phyloP scores from a whole-genome alignment of 2,113 vertebrate genomes.

The Terrapene triunguis region DNA sequence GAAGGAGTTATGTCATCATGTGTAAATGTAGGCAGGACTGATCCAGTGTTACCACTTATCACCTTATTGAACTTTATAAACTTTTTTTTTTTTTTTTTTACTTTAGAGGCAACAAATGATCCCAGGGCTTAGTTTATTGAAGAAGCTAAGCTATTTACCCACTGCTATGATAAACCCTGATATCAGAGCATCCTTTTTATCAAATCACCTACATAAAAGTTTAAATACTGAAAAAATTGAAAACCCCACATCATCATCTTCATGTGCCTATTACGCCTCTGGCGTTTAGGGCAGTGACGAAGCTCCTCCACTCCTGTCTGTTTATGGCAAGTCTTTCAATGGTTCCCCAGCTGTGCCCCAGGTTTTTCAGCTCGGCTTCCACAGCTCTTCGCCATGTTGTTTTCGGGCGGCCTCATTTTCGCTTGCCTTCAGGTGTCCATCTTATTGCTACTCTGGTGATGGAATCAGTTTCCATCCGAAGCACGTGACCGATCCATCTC shows the following conservation, averaged over 20 bases:
- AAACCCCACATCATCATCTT: neutral
- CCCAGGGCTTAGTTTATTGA: neutral
- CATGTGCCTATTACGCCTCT: too few relatives aligned
- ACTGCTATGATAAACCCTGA: neutral
- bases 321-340: too few relatives aligned
- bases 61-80: neutral
- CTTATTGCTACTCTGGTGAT: too few relatives aligned
- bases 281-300: too few relatives aligned
- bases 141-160: neutral
- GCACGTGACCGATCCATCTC: too few relatives aligned
- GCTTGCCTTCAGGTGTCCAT: too few relatives aligned
- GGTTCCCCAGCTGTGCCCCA: too few relatives aligned
- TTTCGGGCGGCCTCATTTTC: too few relatives aligned
- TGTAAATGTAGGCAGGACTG: fast-evolving
- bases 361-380: too few relatives aligned
- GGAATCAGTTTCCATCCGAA: too few relatives aligned
- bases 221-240: neutral
- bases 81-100: fast-evolving
- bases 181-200: neutral
- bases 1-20: fast-evolving
- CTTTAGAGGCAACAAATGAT: neutral
- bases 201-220: neutral
- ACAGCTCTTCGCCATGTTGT: too few relatives aligned
- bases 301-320: too few relatives aligned
- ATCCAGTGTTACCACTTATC: neutral